Percentiles rank a stretch among this genome's conserved stretches.
These are phyloP conservation scores for Drosophila diplacantha DNA, from an alignment of 2,888 invertebrate genomes.

Conservation along the genomic window DNA sequence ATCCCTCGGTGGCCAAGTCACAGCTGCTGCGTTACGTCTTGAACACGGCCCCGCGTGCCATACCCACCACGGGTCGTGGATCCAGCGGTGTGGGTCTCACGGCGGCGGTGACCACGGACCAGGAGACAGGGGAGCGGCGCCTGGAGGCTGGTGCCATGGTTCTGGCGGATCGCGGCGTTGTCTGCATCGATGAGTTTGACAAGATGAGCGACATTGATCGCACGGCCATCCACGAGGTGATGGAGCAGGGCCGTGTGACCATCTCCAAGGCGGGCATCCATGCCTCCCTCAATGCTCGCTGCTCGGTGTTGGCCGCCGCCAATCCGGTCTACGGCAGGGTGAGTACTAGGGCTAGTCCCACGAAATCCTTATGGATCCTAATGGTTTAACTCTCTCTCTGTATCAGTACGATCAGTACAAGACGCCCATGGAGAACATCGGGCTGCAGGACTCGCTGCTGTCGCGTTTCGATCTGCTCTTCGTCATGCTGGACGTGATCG, in stretches of 20 bases:
- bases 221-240: constrained; percentile 99
- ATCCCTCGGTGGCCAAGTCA: constrained; percentile 99
- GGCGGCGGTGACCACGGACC: constrained; percentile 97
- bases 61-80: constrained; percentile 98
- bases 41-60: constrained; percentile 95
- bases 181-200: constrained; percentile 98
- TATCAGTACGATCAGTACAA: constrained; percentile 97
- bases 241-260: constrained; percentile 99
- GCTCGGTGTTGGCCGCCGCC: constrained; percentile 98
- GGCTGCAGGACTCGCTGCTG: constrained; percentile 96
- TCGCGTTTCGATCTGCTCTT: constrained; percentile 99
- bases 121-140: constrained; percentile 92
- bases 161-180: constrained; percentile 97
- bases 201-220: constrained; percentile 99
- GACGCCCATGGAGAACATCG: constrained; percentile 99
- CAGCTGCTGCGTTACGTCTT: constrained; percentile 96
- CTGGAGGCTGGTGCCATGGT: constrained; percentile 99
- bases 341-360: constrained; percentile 58
- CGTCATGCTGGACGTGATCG: constrained; percentile 95
- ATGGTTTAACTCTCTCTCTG: background rate
- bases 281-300: constrained; percentile 97
- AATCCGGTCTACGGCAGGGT: constrained; percentile 98
- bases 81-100: constrained; percentile 99
- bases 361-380: background rate
- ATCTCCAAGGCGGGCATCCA: constrained; percentile 99